phyloP scores from a whole-genome alignment of 2,888 invertebrate species.

The Mantis religiosa region DNA sequence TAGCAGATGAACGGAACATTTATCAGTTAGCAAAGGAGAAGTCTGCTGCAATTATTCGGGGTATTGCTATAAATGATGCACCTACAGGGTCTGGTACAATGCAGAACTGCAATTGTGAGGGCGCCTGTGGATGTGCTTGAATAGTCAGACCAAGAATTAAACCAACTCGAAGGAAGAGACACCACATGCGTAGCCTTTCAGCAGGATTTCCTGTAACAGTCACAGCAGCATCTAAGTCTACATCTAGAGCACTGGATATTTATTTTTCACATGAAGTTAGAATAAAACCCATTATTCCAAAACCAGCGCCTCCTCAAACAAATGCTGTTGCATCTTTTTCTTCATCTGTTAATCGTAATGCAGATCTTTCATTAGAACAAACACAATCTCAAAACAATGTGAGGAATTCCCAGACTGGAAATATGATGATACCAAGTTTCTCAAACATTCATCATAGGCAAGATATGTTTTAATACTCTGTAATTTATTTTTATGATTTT shows the following conservation, averaged over 20 bases:
- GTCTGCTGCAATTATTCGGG: not conserved
- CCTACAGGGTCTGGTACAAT: not conserved
- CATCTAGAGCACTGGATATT: not conserved
- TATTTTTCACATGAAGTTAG: slow-evolving; percentile 9
- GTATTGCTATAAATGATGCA: not conserved
- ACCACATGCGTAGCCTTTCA: not conserved
- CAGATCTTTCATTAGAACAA: not conserved
- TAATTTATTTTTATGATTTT: too few species aligned
- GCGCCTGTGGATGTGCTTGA: slow-evolving; percentile 40
- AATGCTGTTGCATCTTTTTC: not conserved
- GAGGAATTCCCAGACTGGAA: not conserved
- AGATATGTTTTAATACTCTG: not conserved
- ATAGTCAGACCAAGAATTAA: not conserved
- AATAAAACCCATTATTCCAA: not conserved
- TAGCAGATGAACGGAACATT: not conserved
- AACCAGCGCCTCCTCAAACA: not conserved
- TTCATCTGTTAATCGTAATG: not conserved
- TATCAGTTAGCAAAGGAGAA: not conserved
- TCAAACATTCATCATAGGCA: not conserved
- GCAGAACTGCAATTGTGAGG: slow-evolving; percentile 38
- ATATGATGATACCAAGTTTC: not conserved
- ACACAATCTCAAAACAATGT: not conserved
- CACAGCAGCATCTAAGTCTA: not conserved
- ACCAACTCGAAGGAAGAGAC: not conserved
- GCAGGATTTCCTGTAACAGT: not conserved